Percentiles rank a stretch among this genome's conserved stretches.
Evolutionary conservation across 2,797 vertebrate genomes (phyloP).

Genomic region (Sebastes steindachneri): DNA sequence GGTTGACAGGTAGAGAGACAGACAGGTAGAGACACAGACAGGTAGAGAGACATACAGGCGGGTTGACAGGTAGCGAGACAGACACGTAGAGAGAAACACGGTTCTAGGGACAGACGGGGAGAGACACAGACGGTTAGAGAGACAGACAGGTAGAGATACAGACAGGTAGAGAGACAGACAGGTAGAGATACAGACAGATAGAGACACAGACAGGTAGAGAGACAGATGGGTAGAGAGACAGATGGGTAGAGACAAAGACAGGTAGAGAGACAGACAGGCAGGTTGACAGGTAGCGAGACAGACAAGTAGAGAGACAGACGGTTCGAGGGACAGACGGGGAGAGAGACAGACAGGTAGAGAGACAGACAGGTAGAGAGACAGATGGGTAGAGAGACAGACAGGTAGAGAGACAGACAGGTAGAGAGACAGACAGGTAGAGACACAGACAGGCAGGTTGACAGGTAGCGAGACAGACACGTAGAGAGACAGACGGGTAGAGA

Average conservation of each 20-base stretch:
- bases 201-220: background rate
- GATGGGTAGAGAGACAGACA: background rate
- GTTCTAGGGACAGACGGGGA: no score
- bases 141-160: background rate
- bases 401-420: background rate
- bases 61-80: no score
- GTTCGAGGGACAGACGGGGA: no score
- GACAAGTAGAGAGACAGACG: background rate
- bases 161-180: background rate
- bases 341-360: background rate
- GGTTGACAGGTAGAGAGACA: background rate
- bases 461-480: no score
- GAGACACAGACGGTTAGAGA: no score
- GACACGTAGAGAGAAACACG: no score
- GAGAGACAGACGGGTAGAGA: no score
- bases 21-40: background rate
- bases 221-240: background rate
- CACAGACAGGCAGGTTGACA: no score
- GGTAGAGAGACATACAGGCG: no score
- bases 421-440: no score
- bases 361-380: background rate
- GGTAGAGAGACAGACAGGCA: background rate
- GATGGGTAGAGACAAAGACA: accelerated
- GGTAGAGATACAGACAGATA: accelerated
- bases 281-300: no score